These are phyloP conservation scores for Olivierus martensii DNA, from an alignment of 1,140 invertebrate species.

Conservation along the genomic window DNA sequence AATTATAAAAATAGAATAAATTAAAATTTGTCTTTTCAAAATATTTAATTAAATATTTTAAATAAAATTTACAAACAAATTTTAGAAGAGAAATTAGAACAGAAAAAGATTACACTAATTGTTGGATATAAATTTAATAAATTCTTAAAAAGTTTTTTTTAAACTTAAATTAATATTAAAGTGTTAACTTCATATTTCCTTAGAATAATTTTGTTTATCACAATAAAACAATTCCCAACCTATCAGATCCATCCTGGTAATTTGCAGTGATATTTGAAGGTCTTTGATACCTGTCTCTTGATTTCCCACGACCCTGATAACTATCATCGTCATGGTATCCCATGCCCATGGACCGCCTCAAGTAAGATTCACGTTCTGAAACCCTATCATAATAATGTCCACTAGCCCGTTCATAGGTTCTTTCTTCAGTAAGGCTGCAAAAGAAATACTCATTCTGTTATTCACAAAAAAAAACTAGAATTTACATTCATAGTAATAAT, in stretches of 20 bases:
- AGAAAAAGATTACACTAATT: too few species aligned
- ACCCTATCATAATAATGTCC: conserved; percentile 35
- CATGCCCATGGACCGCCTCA: conserved; percentile 20
- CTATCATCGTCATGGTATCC: conserved; percentile 25
- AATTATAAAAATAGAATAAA: too few species aligned
- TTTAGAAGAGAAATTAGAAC: too few species aligned
- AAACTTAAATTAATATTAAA: neutral
- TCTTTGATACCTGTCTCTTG: conserved; percentile 28
- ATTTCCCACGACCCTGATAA: conserved; percentile 23
- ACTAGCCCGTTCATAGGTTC: conserved; percentile 31
- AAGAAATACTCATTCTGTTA: too few species aligned
- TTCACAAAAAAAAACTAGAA: too few species aligned
- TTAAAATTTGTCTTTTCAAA: too few species aligned
- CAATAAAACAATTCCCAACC: neutral
- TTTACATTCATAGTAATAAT: too few species aligned
- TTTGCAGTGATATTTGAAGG: conserved; percentile 6
- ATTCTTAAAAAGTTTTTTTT: too few species aligned
- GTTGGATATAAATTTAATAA: too few species aligned
- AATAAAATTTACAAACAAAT: too few species aligned
- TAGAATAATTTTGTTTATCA: neutral
- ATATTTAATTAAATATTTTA: too few species aligned
- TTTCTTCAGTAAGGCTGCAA: conserved; percentile 17
- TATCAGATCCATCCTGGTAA: conserved; percentile 13
- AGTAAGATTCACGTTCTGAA: conserved; percentile 22
- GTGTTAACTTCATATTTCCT: neutral